Conservation (phyloP, 2,797 vertebrate genomes). For the Petrocephalus schoutedeni region DNA sequence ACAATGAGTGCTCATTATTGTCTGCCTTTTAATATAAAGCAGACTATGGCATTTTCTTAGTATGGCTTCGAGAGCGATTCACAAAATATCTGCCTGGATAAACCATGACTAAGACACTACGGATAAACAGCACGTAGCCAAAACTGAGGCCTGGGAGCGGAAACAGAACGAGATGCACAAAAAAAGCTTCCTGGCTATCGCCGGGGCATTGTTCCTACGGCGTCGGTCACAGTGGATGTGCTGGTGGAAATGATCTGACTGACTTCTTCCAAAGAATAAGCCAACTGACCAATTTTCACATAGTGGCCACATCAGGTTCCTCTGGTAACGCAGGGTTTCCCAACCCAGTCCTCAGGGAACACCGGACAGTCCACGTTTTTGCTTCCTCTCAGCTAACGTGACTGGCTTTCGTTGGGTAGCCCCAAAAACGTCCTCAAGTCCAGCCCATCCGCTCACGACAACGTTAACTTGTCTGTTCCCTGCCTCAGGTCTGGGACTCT, state of each 20-base stretch:
- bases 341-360: too few relatives aligned
- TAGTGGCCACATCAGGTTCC: background rate
- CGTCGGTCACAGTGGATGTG: background rate
- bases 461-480: background rate
- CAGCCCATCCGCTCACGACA: background rate
- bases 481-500: background rate
- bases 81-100: conserved; percentile 1
- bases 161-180: background rate
- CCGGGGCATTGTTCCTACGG: background rate
- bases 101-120: background rate
- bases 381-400: background rate
- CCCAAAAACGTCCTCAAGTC: background rate
- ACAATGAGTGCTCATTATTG: background rate
- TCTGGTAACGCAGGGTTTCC: background rate
- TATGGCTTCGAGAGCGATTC: background rate
- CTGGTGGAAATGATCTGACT: background rate
- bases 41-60: background rate
- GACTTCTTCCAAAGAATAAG: background rate
- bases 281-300: background rate
- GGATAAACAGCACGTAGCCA: background rate
- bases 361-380: too few relatives aligned
- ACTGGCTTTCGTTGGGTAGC: background rate
- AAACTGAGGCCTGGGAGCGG: background rate
- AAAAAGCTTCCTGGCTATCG: background rate
- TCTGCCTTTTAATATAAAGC: conserved; percentile 9